phyloP scores from a whole-genome alignment of 1,140 invertebrate genomes.

The Cydia splendana region DNA sequence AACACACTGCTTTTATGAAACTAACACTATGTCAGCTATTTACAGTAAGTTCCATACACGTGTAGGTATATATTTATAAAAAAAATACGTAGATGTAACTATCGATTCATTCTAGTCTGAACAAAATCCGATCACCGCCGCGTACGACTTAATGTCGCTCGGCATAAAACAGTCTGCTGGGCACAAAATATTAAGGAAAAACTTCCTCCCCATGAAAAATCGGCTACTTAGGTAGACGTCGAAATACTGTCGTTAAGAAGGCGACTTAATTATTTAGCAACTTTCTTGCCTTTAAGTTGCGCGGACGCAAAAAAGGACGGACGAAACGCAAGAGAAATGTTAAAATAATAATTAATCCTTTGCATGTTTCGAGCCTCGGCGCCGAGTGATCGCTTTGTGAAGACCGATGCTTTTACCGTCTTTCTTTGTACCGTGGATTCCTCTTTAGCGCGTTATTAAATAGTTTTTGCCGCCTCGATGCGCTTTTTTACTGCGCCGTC shows the following conservation, averaged over 20 bases:
- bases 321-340: conserved; percentile 70
- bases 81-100: conserved; percentile 5
- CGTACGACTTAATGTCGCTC: conserved; percentile 35
- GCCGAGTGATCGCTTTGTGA: conserved; percentile 62
- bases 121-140: conserved; percentile 9
- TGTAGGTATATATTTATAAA: background rate
- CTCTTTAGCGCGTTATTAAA: conserved; percentile 74
- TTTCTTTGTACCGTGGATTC: conserved; percentile 58
- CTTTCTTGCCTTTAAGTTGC: conserved; percentile 76
- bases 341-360: conserved; percentile 79
- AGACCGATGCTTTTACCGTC: conserved; percentile 62
- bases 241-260: conserved; percentile 69
- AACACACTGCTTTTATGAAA: no score
- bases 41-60: background rate
- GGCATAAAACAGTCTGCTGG: conserved; percentile 35
- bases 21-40: no score
- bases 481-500: conserved; percentile 51
- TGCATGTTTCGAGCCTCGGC: conserved; percentile 49
- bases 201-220: conserved; percentile 53
- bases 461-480: conserved; percentile 69
- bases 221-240: conserved; percentile 59
- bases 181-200: conserved; percentile 47
- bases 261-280: conserved; percentile 77
- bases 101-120: conserved; percentile 4
- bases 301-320: conserved; percentile 66